Evolutionary conservation across 2,888 invertebrate genomes (phyloP).

Genomic region (Macaria notata): DNA sequence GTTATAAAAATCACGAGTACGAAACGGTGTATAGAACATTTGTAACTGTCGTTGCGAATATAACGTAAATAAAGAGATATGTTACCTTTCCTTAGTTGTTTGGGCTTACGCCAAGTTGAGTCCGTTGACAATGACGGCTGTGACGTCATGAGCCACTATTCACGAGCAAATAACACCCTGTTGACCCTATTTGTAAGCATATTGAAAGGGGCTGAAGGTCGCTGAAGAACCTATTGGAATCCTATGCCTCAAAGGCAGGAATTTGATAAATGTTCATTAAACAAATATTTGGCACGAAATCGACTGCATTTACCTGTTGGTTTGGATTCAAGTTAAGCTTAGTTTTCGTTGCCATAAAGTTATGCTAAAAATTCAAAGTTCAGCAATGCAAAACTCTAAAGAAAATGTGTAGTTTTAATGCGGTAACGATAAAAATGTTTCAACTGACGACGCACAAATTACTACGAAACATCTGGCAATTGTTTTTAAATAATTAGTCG

Average conservation of each 20-base stretch:
- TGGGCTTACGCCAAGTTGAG: constrained; percentile 70
- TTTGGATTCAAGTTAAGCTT: too few relatives aligned
- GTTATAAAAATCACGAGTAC: constrained; percentile 38
- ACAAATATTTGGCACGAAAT: neutral
- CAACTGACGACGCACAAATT: too few relatives aligned
- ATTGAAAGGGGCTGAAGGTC: constrained; percentile 1
- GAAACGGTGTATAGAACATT: constrained; percentile 43
- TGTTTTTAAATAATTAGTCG: neutral
- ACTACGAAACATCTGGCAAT: neutral
- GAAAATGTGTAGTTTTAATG: too few relatives aligned
- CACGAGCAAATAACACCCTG: constrained; percentile 45
- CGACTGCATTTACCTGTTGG: too few relatives aligned
- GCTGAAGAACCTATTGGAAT: constrained; percentile 6
- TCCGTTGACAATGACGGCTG: constrained; percentile 57
- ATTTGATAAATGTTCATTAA: constrained; percentile 3
- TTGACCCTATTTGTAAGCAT: constrained; percentile 33
- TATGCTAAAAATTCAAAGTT: too few relatives aligned
- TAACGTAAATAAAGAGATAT: constrained; percentile 66
- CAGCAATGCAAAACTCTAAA: too few relatives aligned
- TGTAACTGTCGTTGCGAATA: constrained; percentile 62
- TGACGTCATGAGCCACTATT: constrained; percentile 56
- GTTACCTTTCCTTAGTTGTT: constrained; percentile 65
- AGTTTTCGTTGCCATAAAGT: too few relatives aligned
- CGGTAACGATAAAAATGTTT: too few relatives aligned
- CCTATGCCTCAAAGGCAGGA: neutral